Base-by-base conservation (phyloP, 2,888 invertebrate species). In the Metopia argyrocephala region DNA sequence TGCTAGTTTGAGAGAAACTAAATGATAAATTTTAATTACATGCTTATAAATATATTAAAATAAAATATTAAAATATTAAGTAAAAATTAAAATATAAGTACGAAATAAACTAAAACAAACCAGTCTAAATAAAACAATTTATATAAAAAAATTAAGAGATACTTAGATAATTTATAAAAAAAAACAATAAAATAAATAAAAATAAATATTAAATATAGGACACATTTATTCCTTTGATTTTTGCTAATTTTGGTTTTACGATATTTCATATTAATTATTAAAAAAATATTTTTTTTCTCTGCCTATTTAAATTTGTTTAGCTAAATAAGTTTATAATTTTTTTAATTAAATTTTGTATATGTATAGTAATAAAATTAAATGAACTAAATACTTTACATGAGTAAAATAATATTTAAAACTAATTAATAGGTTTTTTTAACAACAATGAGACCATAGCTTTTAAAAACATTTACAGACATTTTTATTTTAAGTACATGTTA, bases 191-290 rank as follows among this genome's bases (percentile, higher is more conserved):
- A 50, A 48, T 23, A 15, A 70, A 61, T 25, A 50, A 50, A 21
- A 54, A 62, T 23, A 46, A 76, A 54, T 46, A 54, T 83, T 88
- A 89, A 89, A 89, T 89, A 88, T 89, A 88, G 89, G 89, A 89
- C 89, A 88, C 85, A 82, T 83, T 79, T 84, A 71, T 78, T 78
- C 75, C 79, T 75, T 50, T 48, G 66, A 20, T 56, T 5, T 57
- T 61, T 62, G 7, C 2, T 25, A 18, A 12, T 9, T 28, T 28
- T 54, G 7, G 45, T 65, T 71, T 70, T 46, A 61, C 31, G 15
- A 5, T 38, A 31, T 46, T 31, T 27, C 31, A 66, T 78, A 78
- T 54, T 66, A 38, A 3, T 66, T 65, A 31, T 31, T 12, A 31
- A 31, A 31, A 31, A 31, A 31, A 31, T 3, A 21, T 64, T 45